Evolutionary conservation across 2,113 vertebrate genomes (phyloP).

Genomic region (Platysternon megacephalum): DNA sequence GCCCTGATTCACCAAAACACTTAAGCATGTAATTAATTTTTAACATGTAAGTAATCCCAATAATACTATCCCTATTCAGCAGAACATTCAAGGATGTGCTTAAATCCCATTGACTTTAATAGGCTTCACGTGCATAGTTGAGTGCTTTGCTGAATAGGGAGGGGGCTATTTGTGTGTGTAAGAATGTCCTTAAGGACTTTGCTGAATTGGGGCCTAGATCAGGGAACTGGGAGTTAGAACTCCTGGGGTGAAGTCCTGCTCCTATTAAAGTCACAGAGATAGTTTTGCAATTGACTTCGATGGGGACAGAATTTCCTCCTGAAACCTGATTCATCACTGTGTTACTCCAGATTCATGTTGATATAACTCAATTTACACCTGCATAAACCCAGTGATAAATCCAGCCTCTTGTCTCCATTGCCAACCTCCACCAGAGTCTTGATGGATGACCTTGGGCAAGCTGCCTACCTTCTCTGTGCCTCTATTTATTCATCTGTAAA

Average conservation of each 20-base stretch:
- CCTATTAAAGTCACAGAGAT: not conserved
- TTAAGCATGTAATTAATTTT: not conserved
- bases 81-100: not conserved
- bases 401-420: slow-evolving; percentile 8
- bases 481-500: slow-evolving; percentile 2
- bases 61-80: not conserved
- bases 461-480: not conserved
- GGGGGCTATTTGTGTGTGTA: not conserved
- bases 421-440: not conserved
- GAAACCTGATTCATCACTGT: not conserved
- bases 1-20: not conserved
- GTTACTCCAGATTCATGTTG: not conserved
- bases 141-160: not conserved
- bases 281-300: not conserved
- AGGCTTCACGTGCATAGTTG: not conserved
- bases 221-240: not conserved
- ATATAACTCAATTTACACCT: not conserved
- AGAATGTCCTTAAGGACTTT: not conserved
- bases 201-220: not conserved
- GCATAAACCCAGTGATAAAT: not conserved
- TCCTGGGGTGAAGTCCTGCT: not conserved
- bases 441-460: not conserved
- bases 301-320: not conserved
- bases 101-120: rapidly evolving
- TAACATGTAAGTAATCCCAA: not conserved